phyloP scores from a whole-genome alignment of 2,797 vertebrate genomes.

The Sebastes flavidus region DNA sequence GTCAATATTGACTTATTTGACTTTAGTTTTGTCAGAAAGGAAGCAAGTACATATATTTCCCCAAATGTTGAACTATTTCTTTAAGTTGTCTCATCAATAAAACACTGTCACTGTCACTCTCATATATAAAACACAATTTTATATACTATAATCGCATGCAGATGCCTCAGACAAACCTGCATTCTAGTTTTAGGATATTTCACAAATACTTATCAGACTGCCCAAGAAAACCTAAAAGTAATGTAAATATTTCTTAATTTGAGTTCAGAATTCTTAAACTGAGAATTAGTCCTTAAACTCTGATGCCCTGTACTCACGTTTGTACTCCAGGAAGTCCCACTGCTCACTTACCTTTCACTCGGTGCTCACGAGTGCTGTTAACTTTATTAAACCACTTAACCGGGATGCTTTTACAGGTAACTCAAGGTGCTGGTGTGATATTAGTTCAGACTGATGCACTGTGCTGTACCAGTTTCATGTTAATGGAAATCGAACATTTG shows the following conservation, averaged over 20 bases:
- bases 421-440: conserved; percentile 2
- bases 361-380: conserved; percentile 28
- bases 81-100: not conserved
- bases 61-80: not conserved
- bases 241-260: not conserved
- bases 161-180: not conserved
- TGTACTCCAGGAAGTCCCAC: not conserved
- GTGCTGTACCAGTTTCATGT: not conserved
- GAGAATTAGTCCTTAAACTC: not conserved
- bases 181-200: not conserved
- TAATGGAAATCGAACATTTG: not conserved
- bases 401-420: conserved; percentile 2
- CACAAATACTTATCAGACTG: not conserved
- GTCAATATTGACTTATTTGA: no score
- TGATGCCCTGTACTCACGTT: conserved; percentile 2
- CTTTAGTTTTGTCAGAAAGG: not conserved
- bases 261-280: not conserved
- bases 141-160: not conserved
- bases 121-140: no score
- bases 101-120: no score
- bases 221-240: not conserved
- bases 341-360: conserved; percentile 39
- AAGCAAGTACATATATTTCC: not conserved
- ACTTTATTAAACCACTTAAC: conserved; percentile 5
- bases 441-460: not conserved